Base-by-base conservation (phyloP, 2,797 vertebrate species). In the Heterohyrax brucei region DNA sequence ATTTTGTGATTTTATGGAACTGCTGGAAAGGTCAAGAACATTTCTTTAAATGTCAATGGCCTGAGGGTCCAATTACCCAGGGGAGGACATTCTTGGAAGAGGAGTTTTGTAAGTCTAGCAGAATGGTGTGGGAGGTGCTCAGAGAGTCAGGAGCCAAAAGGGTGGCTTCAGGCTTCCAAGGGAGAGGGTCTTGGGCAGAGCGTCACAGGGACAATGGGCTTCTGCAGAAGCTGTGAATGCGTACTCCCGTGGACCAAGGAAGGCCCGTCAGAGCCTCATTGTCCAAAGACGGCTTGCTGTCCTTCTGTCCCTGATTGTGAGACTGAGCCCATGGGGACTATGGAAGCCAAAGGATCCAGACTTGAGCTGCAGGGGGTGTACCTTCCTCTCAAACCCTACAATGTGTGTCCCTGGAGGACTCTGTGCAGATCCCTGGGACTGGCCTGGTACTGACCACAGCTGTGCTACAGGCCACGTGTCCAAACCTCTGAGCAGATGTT, bases 21-120 rank as follows among this genome's bases (percentile, higher is more conserved):
- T 81, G 87, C 96, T 94, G 96, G 95, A 98, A 98, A 98, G 97
- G 97, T 97, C 97, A 97, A 96, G 97, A 97, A 95, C 94, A 96
- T 97, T 97, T 97, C 96, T 98, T 97, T 97, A 97, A 97, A 97
- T 97, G 97, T 97, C 97, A 97, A 33, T 96, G 96, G 95, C 93
- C 96, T 87, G 94, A 97, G 97, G 96, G 97, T 96, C 97, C 97
- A 96, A 98, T 97, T 96, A 97, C 94, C 89, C 91, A 96, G 85
- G 97, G 95, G 97, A 96, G 93, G 92, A 88, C 92, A 84, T 96
- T 96, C 95, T 97, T 96, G 87, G 97, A 92, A 96, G 78, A 97
- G 94, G 50, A 90, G 82, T 76, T 97, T 93, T 92, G 83, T 92
- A n/a, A 87, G 75, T 78, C 77, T 82, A 94, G 94, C 81, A 95